Base-by-base conservation (phyloP, 2,113 vertebrate species). In the Corapipo altera region DNA sequence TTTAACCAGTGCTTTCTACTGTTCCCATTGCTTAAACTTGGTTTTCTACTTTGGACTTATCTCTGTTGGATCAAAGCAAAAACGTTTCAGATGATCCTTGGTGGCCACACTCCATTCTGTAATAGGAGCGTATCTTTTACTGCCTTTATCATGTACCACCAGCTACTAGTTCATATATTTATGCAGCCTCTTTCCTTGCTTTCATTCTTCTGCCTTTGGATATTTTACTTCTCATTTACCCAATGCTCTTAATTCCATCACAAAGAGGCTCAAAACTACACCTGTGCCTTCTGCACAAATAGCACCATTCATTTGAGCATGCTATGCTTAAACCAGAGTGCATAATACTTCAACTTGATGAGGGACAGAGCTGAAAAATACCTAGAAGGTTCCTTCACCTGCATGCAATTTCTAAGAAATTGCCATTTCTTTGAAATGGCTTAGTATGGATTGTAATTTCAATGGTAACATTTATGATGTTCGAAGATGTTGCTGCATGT, bases 221-320 rank as follows among this genome's bases (percentile, higher is more conserved):
- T 80, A 16, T 80, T 90, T 21, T 39, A 21, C 39, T 78, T 81
- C 73, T 81, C 4, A 1, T 85, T 94, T 75, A 59, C 35, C 21
- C 52, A 46, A 0, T 52, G 43, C 21, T 88, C 66, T 58, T 89
- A 33, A 59, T 65, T 88, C 37, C 10, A 28, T 37, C 66, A 81
- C 19, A 52, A 19, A 79, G 35, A 71, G 55, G n/a, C n/a, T 21
- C 0, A 0, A 72, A n/a, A 37, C n/a, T 67, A 15, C 17, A 33
- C 10, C 27, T 15, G 0, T 43, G 28, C 69, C 39, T 93, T 78
- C 77, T 93, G 57, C 61, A 79, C 19, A 61, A 44, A 27, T 30
- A 85, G 33, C 37, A n/a, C 18, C 18, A 13, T 43, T 85, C 27
- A 23, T 52, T 8, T 82, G 52, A 69, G 39, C 51, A 43, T n/a